These are phyloP conservation scores for Trichoplusia ni DNA, from an alignment of 1,140 invertebrate species.

Conservation along the genomic window DNA sequence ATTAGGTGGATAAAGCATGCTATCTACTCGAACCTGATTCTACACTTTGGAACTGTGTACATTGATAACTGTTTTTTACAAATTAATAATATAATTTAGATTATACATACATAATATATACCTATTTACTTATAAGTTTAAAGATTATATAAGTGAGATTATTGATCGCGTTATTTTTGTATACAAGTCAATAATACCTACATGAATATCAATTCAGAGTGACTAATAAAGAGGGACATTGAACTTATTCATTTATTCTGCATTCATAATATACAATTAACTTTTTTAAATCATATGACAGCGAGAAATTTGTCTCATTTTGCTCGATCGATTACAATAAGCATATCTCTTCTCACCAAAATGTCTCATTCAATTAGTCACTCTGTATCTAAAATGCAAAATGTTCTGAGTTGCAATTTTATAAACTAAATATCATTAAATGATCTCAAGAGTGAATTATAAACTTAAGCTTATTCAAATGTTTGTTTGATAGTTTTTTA, in stretches of 20 bases:
- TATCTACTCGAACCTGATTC: not conserved
- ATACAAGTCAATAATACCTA: conserved; percentile 33
- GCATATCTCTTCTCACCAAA: too few relatives aligned
- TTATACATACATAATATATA: conserved; percentile 27
- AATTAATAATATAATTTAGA: conserved; percentile 34
- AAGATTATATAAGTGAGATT: conserved; percentile 48
- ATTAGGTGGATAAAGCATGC: too few relatives aligned
- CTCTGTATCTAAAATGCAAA: conserved; percentile 25
- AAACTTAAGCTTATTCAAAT: conserved; percentile 35
- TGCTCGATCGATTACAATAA: too few relatives aligned
- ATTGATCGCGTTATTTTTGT: conserved; percentile 48
- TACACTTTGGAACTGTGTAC: not conserved
- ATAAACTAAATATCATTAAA: conserved; percentile 35
- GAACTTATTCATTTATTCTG: too few relatives aligned
- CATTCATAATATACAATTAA: too few relatives aligned
- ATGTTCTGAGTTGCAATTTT: conserved; percentile 26
- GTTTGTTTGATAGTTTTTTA: conserved; percentile 33
- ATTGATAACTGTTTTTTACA: conserved; percentile 27
- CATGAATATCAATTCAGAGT: too few relatives aligned
- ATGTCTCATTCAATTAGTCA: too few relatives aligned
- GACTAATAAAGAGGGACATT: too few relatives aligned
- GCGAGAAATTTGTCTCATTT: too few relatives aligned
- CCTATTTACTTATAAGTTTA: conserved; percentile 41
- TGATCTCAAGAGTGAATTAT: conserved; percentile 48
- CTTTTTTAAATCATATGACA: too few relatives aligned